A percentile compares a stretch with the other conserved stretches of the same genome.
Evolutionary conservation across 2,113 vertebrate species (phyloP).

Genomic region (Sinocyclocheilus rhinocerous): DNA sequence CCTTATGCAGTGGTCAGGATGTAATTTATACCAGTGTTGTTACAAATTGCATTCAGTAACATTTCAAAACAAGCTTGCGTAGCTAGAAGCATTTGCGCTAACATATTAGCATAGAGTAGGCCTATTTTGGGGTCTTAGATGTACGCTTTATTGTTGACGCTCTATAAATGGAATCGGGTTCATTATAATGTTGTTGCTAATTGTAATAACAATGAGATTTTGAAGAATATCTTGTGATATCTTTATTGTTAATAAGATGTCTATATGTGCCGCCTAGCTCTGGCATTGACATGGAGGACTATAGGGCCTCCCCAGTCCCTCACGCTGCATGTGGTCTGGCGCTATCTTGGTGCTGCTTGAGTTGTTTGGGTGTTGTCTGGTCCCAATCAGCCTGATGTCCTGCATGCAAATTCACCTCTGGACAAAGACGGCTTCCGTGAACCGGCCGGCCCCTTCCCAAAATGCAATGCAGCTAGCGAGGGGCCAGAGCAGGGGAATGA

Average conservation of each 20-base stretch:
- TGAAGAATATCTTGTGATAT: not conserved
- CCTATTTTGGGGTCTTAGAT: not conserved
- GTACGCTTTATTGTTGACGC: not conserved
- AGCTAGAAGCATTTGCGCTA: not conserved
- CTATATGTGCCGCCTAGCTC: not conserved
- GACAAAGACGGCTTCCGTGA: slow-evolving; percentile 80
- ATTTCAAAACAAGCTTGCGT: not conserved
- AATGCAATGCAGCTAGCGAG: slow-evolving; percentile 69
- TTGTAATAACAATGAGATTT: not conserved
- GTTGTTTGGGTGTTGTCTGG: slow-evolving; percentile 59
- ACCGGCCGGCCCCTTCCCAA: slow-evolving; percentile 78
- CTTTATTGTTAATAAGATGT: not conserved
- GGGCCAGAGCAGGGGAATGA: slow-evolving; percentile 73
- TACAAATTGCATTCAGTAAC: not conserved
- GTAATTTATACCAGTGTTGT: not conserved
- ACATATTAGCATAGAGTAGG: not conserved
- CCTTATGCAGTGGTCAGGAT: not conserved
- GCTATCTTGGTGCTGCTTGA: slow-evolving; percentile 56
- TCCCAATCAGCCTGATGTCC: slow-evolving; percentile 31
- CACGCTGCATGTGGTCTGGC: slow-evolving; percentile 42
- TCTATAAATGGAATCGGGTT: not conserved
- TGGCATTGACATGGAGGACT: slow-evolving; percentile 11
- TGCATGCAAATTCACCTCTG: slow-evolving; percentile 77
- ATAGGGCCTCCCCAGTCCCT: not conserved
- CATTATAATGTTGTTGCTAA: not conserved